Conservation (phyloP, 2,888 invertebrate species). For the Drosophila merina region DNA sequence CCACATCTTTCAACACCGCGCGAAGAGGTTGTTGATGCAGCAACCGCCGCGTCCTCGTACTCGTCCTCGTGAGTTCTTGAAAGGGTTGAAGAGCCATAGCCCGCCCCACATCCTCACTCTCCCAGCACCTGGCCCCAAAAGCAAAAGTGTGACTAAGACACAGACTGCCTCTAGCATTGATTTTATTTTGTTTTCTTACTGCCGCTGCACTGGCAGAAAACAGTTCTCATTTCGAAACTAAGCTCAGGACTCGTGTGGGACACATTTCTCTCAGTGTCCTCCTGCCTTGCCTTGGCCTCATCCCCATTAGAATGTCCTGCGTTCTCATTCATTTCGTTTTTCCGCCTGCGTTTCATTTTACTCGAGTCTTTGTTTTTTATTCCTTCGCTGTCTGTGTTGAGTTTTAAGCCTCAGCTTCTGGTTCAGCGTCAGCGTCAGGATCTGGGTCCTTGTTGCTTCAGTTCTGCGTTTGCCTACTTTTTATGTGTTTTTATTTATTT, state of each 20-base stretch:
- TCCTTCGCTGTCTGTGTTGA: slow-evolving; percentile 42
- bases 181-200: slow-evolving; percentile 50
- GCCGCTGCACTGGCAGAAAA: slow-evolving; percentile 8
- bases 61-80: slow-evolving; percentile 50
- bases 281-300: slow-evolving; percentile 37
- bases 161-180: slow-evolving; percentile 62
- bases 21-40: slow-evolving; percentile 28
- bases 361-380: slow-evolving; percentile 69
- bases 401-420: slow-evolving; percentile 10
- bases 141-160: slow-evolving; percentile 53
- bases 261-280: slow-evolving; percentile 27
- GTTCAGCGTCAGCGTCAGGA: slow-evolving; percentile 10
- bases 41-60: slow-evolving; percentile 25
- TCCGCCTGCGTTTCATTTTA: slow-evolving; percentile 64
- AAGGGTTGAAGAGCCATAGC: slow-evolving; percentile 64
- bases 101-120: neutral
- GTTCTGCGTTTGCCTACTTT: slow-evolving; percentile 71
- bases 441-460: slow-evolving; percentile 11
- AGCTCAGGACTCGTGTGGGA: neutral
- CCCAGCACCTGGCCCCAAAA: slow-evolving; percentile 17
- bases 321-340: slow-evolving; percentile 74
- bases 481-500: slow-evolving; percentile 79
- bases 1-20: slow-evolving; percentile 64
- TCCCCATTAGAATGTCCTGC: slow-evolving; percentile 49
- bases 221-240: neutral